These are phyloP conservation scores for Etheostoma nigrum DNA, from an alignment of 2,797 vertebrate species.

Conservation along the genomic window DNA sequence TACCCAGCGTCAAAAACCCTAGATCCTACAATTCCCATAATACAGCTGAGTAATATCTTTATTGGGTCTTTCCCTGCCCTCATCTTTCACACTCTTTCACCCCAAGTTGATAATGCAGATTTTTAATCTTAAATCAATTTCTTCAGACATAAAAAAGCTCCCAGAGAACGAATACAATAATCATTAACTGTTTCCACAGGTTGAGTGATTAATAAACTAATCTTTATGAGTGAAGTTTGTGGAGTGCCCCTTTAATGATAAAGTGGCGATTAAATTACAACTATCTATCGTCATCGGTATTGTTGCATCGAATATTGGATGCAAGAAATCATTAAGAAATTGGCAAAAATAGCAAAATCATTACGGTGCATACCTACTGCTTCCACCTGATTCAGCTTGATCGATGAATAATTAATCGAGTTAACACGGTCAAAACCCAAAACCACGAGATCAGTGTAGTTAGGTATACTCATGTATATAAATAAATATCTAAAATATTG, in stretches of 20 bases:
- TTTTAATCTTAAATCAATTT: too few relatives aligned
- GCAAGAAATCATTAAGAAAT: neutral
- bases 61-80: neutral
- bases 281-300: neutral
- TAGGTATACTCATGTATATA: slow-evolving; percentile 11
- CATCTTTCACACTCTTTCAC: too few relatives aligned
- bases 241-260: neutral
- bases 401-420: slow-evolving; percentile 1
- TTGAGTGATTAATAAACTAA: too few relatives aligned
- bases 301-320: too few relatives aligned
- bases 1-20: neutral
- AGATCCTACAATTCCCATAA: neutral
- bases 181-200: too few relatives aligned
- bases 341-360: neutral
- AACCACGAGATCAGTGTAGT: slow-evolving; percentile 19
- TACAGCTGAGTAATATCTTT: neutral
- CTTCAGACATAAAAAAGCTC: too few relatives aligned
- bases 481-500: neutral
- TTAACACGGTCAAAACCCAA: neutral
- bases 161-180: too few relatives aligned
- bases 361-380: slow-evolving; percentile 4
- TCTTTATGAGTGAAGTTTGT: too few relatives aligned
- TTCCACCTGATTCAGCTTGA: slow-evolving; percentile 6
- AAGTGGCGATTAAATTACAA: neutral
- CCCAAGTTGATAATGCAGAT: too few relatives aligned